These are phyloP conservation scores for Drosophila putrida DNA, from an alignment of 2,888 invertebrate species.

Conservation along the genomic window DNA sequence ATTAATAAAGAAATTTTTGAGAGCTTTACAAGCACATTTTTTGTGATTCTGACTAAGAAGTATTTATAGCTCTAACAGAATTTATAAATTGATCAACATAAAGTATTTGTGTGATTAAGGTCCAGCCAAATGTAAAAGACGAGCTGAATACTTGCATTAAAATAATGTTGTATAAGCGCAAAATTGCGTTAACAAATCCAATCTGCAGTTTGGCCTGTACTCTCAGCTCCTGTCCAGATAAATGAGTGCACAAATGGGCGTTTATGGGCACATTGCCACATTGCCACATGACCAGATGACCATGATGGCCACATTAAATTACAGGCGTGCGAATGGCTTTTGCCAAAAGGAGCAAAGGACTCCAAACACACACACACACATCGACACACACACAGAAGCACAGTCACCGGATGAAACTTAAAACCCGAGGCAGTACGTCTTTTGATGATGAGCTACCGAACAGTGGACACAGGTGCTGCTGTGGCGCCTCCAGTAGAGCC, in stretches of 20 bases:
- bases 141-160: conserved; percentile 65
- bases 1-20: no score
- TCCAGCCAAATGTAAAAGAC: conserved; percentile 41
- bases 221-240: conserved; percentile 17
- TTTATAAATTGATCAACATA: not conserved
- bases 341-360: conserved; percentile 23
- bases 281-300: conserved; percentile 18
- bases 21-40: no score
- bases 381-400: conserved; percentile 2
- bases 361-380: conserved; percentile 7
- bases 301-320: conserved; percentile 69
- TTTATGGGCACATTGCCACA: conserved; percentile 29
- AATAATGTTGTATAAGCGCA: conserved; percentile 71
- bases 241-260: conserved; percentile 50
- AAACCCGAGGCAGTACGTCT: conserved; percentile 29
- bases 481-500: conserved; percentile 6
- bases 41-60: no score
- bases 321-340: conserved; percentile 62
- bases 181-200: conserved; percentile 74
- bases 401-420: not conserved
- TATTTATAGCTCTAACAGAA: no score
- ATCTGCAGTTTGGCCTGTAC: conserved; percentile 48
- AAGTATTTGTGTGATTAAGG: conserved; percentile 13
- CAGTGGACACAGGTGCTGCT: conserved; percentile 28
- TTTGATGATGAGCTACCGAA: conserved; percentile 12